phyloP scores from a whole-genome alignment of 2,113 vertebrate genomes.

The Noturus placidus region DNA sequence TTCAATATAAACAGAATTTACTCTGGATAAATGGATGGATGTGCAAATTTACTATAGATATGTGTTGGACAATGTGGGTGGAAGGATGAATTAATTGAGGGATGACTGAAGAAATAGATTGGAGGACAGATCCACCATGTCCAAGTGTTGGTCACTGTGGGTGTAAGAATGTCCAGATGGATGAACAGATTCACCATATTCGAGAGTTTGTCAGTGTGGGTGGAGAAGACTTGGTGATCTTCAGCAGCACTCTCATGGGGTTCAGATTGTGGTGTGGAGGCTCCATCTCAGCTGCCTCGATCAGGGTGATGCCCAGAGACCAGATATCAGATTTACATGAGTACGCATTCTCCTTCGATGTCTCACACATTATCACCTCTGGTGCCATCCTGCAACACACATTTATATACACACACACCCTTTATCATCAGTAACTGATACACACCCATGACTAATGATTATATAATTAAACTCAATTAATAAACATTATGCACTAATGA shows the following conservation, averaged over 20 bases:
- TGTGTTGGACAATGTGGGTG: background rate
- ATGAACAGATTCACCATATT: constrained; percentile 58
- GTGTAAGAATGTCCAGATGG: background rate
- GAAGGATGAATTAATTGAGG: background rate
- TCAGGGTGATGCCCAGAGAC: constrained; percentile 76
- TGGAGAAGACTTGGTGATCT: constrained; percentile 68
- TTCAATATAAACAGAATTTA: background rate
- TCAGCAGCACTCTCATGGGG: constrained; percentile 72
- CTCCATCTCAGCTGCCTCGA: constrained; percentile 73
- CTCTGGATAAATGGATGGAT: background rate
- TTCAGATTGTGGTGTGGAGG: constrained; percentile 74
- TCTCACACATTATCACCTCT: constrained; percentile 74
- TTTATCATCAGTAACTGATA: background rate
- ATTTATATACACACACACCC: background rate
- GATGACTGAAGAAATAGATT: background rate
- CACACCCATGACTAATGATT: background rate
- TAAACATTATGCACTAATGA: background rate
- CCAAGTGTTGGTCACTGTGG: background rate
- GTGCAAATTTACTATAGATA: background rate
- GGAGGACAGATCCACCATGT: background rate
- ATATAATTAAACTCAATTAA: background rate
- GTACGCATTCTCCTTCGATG: constrained; percentile 70
- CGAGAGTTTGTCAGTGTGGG: constrained; percentile 63
- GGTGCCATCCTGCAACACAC: constrained; percentile 72
- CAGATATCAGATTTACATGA: constrained; percentile 71